A percentile compares a stretch with the other conserved stretches of the same genome.
These are phyloP conservation scores for Dicaeum eximium DNA, from an alignment of 2,113 vertebrate genomes.

Conservation along the genomic window DNA sequence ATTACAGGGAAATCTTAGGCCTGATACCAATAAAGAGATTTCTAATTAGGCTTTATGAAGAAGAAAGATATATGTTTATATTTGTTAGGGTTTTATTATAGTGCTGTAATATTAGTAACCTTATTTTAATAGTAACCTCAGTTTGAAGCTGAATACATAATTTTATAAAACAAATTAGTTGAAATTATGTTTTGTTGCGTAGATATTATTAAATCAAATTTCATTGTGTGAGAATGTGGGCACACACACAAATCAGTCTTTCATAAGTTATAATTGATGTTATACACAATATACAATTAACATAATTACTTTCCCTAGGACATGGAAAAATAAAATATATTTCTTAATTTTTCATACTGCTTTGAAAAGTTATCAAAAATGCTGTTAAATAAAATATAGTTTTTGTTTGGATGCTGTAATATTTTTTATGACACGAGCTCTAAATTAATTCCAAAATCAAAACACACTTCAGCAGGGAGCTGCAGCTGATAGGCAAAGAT, in stretches of 20 bases:
- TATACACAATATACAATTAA: not conserved
- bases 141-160: not conserved
- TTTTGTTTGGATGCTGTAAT: not conserved
- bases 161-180: not conserved
- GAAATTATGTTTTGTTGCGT: not conserved
- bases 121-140: not conserved
- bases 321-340: not conserved
- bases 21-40: not conserved
- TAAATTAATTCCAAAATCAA: not conserved
- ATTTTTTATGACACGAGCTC: not conserved
- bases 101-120: not conserved
- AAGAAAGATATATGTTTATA: not conserved
- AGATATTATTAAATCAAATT: not conserved
- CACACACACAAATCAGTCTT: not conserved
- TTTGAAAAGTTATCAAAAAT: conserved; percentile 1
- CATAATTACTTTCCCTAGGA: not conserved
- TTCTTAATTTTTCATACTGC: not conserved
- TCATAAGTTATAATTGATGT: not conserved
- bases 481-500: conserved; percentile 29
- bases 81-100: not conserved
- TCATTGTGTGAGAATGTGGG: not conserved
- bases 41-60: not conserved
- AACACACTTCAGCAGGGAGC: conserved; percentile 6
- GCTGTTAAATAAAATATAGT: not conserved
- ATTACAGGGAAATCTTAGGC: not conserved